Evolutionary conservation across 2,113 vertebrate genomes (phyloP).

Genomic region (Percopsis transmontana): DNA sequence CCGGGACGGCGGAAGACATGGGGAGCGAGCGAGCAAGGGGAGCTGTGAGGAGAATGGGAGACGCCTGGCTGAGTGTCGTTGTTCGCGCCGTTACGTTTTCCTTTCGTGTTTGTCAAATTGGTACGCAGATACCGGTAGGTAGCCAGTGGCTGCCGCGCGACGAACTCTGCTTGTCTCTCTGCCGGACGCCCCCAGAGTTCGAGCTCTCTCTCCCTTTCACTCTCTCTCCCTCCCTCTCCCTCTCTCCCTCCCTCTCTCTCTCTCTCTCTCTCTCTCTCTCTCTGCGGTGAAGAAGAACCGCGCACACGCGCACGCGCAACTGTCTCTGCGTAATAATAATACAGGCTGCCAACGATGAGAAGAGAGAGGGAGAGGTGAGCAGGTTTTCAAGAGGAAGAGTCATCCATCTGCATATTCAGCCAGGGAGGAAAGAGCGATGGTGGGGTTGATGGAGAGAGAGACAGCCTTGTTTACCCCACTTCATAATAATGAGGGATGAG

Average conservation of each 20-base stretch:
- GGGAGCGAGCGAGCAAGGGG: slow-evolving; percentile 22
- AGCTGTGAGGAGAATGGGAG: background rate
- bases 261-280: background rate
- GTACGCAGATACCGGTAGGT: background rate
- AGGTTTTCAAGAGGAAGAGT: slow-evolving; percentile 19
- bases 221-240: background rate
- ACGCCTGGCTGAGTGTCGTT: background rate
- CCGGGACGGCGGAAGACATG: slow-evolving; percentile 90
- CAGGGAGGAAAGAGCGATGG: slow-evolving; percentile 21
- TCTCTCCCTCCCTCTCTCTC: background rate
- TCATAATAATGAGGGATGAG: slow-evolving; percentile 52
- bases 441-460: slow-evolving; percentile 22
- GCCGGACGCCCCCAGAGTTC: background rate
- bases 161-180: background rate
- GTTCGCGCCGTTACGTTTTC: too few relatives aligned
- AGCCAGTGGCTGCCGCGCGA: background rate
- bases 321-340: background rate
- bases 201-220: background rate
- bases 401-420: slow-evolving; percentile 29
- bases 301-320: too few relatives aligned
- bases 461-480: slow-evolving; percentile 51
- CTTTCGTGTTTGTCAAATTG: background rate
- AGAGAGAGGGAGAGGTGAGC: slow-evolving; percentile 24
- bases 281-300: background rate
- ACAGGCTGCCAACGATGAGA: slow-evolving; percentile 6